Base-by-base conservation (phyloP, 2,888 invertebrate species). In the Euspilapteryx auroguttella region DNA sequence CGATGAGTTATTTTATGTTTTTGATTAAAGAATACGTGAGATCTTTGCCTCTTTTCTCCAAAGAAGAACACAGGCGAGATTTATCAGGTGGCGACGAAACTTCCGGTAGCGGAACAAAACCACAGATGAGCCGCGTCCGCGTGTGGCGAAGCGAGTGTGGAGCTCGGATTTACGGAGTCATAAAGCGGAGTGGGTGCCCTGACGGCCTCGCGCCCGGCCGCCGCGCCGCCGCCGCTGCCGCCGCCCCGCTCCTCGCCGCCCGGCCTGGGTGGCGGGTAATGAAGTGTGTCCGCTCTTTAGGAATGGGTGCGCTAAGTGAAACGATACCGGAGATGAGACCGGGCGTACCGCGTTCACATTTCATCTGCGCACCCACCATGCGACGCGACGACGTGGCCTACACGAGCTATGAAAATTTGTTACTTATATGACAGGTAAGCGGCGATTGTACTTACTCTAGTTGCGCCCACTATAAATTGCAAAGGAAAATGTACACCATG, bases 301-400 rank as follows among this genome's bases (percentile, higher is more conserved):
- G 40, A 33, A 37, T 33, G 37, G 36, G 39, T 36, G 44, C 45
- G 53, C 50, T 54, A 51, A 63, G 54, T 59, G 56, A 55, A 63
- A 58, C 54, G 55, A 57, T 55, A 57, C 56, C 57, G 61, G 58
- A 61, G 61, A 62, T 62, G 56, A 55, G 47, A 44, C 39, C 39
- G 44, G 42, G 47, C 37, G 35, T 39, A 42, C 44, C 42, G 41
- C 47, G 36, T 44, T 47, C 51, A 43, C 46, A 47, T 54, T 51
- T 41, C 47, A 44, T 47, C 42, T 36, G 37, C 39, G 34, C 38
- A 29, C 13, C 12, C 12, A 20, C n/a, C 17, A 12, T 12, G 14
- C 25, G 12, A 11, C 21, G n/a, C 21, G 21, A n/a, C n/a, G n/a
- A n/a, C n/a, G n/a, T n/a, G n/a, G n/a, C n/a, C n/a, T n/a, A n/a